Percentiles rank a stretch among this genome's conserved stretches.
Conservation (phyloP, 2,888 invertebrate species). For the Dorcus parallelipipedus region DNA sequence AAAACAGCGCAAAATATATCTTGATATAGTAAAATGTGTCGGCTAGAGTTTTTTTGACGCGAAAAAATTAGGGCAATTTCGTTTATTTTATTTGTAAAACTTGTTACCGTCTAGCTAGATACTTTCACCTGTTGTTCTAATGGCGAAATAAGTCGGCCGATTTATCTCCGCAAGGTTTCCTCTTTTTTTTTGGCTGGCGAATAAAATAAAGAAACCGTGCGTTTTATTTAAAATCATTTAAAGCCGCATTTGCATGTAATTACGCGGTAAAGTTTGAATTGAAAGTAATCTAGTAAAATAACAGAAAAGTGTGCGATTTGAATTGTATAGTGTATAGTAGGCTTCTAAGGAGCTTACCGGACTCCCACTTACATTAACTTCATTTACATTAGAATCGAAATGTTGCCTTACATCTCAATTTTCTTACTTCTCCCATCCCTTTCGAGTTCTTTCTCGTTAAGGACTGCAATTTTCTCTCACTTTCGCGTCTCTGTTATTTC, state of each 20-base stretch:
- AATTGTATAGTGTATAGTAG: slow-evolving; percentile 26
- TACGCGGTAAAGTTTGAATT: background rate
- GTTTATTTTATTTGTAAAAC: no score
- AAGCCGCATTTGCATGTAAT: background rate
- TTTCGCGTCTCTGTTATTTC: slow-evolving; percentile 30
- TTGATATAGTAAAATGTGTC: no score
- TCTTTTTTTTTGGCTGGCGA: no score
- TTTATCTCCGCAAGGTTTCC: no score
- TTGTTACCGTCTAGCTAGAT: no score
- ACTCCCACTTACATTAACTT: slow-evolving; percentile 29
- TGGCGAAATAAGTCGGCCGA: no score
- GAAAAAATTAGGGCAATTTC: no score
- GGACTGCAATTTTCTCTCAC: slow-evolving; percentile 24
- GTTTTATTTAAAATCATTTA: no score
- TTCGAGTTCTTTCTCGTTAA: slow-evolving; percentile 22
- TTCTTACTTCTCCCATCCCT: slow-evolving; percentile 21
- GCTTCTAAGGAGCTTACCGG: slow-evolving; percentile 24
- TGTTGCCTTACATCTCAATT: slow-evolving; percentile 31
- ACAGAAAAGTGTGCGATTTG: slow-evolving; percentile 32
- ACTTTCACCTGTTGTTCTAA: no score
- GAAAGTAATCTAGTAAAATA: slow-evolving; percentile 25
- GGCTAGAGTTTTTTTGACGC: no score
- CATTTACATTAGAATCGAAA: slow-evolving; percentile 35
- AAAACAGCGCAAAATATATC: no score
- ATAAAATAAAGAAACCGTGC: no score